Percentiles rank a stretch among this genome's conserved stretches.
Evolutionary conservation across 2,888 invertebrate species (phyloP).

Genomic region (Lochmaea crataegi): DNA sequence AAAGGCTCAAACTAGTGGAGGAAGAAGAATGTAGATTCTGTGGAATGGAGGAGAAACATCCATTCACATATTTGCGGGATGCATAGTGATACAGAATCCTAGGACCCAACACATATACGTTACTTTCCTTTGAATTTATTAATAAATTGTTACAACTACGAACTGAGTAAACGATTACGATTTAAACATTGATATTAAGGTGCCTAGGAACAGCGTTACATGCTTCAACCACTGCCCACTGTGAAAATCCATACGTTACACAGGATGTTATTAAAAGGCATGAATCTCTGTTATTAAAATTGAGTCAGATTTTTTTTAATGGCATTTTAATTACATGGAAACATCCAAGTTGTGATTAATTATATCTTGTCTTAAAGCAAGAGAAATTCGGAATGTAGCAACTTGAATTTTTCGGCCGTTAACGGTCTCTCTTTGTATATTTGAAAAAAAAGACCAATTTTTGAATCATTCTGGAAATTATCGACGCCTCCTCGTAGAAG

Average conservation of each 20-base stretch:
- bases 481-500: constrained; percentile 17
- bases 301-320: constrained; percentile 33
- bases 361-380: constrained; percentile 30
- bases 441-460: not conserved
- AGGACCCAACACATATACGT: too few species aligned
- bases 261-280: constrained; percentile 27
- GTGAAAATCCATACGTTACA: constrained; percentile 18
- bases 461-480: not conserved
- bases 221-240: not conserved
- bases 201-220: not conserved
- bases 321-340: constrained; percentile 44
- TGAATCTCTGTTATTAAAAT: constrained; percentile 33
- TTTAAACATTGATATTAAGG: not conserved
- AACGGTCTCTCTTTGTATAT: not conserved
- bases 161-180: not conserved
- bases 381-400: not conserved
- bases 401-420: not conserved
- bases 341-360: constrained; percentile 38
- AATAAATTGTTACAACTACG: too few species aligned
- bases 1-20: too few species aligned
- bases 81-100: too few species aligned
- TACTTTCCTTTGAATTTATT: too few species aligned
- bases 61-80: too few species aligned
- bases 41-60: too few species aligned
- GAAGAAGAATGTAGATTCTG: too few species aligned